These are phyloP conservation scores for Auanema freiburgensis DNA, from an alignment of 2,888 invertebrate genomes.

Conservation along the genomic window DNA sequence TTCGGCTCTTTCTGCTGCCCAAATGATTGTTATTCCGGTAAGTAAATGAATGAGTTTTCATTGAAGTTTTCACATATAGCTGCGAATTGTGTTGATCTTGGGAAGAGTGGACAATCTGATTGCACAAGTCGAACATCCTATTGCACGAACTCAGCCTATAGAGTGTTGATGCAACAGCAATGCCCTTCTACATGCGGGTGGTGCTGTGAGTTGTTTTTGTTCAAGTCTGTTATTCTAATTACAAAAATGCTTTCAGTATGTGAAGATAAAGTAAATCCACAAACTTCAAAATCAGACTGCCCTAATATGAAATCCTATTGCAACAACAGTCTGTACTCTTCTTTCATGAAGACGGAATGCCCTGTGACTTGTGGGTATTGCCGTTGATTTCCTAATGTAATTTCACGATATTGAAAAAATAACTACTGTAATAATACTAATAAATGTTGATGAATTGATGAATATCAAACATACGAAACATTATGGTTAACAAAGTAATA, in stretches of 20 bases:
- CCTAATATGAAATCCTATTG: slow-evolving; percentile 6
- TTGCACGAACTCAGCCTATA: slow-evolving; percentile 10
- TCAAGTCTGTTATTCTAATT: neutral
- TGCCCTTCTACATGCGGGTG: slow-evolving; percentile 8
- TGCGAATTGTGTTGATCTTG: too few species aligned
- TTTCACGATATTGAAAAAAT: too few species aligned
- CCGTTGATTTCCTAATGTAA: neutral
- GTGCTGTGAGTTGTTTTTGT: slow-evolving; percentile 1
- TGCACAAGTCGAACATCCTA: slow-evolving; percentile 1
- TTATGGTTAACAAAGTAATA: too few species aligned
- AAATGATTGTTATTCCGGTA: too few species aligned
- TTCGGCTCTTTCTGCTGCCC: too few species aligned
- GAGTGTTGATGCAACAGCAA: slow-evolving; percentile 4
- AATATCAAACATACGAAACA: too few species aligned
- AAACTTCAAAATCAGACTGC: slow-evolving; percentile 11
- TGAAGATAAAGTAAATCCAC: slow-evolving; percentile 7
- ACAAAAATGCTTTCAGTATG: neutral
- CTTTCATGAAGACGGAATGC: slow-evolving; percentile 11
- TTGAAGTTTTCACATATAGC: too few species aligned
- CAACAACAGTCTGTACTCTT: slow-evolving; percentile 7
- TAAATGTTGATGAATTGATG: too few species aligned
- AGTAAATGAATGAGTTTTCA: too few species aligned
- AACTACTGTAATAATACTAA: too few species aligned
- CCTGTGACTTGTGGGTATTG: slow-evolving; percentile 3
- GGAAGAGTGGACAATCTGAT: slow-evolving; percentile 3